These are phyloP conservation scores for Liasis olivaceus DNA, from an alignment of 2,797 vertebrate species.

Conservation along the genomic window DNA sequence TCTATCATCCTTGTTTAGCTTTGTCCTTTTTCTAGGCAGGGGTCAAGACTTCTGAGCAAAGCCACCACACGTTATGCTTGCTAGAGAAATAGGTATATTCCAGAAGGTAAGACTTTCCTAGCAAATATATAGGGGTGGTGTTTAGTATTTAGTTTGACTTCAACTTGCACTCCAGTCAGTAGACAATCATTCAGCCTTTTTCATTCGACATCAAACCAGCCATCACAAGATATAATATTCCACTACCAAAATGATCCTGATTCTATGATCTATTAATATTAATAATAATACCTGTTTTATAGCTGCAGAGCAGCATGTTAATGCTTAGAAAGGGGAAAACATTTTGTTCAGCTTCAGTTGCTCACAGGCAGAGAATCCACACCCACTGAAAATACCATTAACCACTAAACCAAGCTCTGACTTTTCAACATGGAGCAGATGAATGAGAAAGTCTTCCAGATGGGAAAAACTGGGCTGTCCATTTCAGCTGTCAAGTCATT, in stretches of 20 bases:
- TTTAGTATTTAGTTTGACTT: background rate
- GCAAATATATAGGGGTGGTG: background rate
- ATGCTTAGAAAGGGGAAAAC: background rate
- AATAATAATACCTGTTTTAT: conserved; percentile 7
- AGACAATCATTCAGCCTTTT: background rate
- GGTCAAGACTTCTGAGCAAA: background rate
- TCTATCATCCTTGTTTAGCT: background rate
- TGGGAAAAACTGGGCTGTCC: background rate
- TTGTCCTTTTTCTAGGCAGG: background rate
- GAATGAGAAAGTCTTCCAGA: conserved; percentile 4
- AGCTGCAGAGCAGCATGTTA: background rate
- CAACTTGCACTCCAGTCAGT: background rate
- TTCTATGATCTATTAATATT: background rate
- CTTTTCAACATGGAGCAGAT: background rate
- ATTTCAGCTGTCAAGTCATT: background rate
- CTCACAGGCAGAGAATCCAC: background rate
- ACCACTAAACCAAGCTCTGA: background rate
- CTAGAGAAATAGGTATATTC: background rate
- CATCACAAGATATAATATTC: background rate
- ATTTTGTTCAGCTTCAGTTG: background rate
- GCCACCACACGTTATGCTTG: background rate
- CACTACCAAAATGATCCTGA: background rate
- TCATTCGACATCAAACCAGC: conserved; percentile 23
- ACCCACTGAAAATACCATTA: background rate
- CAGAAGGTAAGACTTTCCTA: background rate